Conservation (phyloP, 2,113 vertebrate genomes). For the Halichoeres trimaculatus region DNA sequence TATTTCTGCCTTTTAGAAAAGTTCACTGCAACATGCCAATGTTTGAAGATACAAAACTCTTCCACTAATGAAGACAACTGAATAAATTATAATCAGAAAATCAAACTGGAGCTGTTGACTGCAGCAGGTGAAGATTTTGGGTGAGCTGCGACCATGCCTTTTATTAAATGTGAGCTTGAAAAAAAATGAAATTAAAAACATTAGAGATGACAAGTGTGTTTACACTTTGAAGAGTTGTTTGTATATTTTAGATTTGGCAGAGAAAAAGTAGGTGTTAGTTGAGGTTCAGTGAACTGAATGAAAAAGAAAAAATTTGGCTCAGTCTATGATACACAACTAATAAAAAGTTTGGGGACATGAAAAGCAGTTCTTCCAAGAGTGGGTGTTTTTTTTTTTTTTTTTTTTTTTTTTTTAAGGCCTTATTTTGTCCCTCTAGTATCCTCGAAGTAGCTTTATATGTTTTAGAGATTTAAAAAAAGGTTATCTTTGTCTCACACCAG, state of each 20-base stretch:
- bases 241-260: not conserved
- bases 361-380: not conserved
- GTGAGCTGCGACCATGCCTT: not conserved
- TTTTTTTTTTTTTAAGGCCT: too few species aligned
- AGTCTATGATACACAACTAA: not conserved
- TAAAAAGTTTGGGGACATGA: not conserved
- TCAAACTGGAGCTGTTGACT: not conserved
- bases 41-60: conserved; percentile 34
- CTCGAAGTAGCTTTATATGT: too few species aligned
- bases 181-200: too few species aligned
- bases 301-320: not conserved
- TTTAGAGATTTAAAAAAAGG: too few species aligned
- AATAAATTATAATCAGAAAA: not conserved
- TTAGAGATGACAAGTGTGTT: too few species aligned
- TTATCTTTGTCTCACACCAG: too few species aligned
- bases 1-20: conserved; percentile 12
- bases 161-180: not conserved
- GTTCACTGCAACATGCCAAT: not conserved
- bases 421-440: too few species aligned
- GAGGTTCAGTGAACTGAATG: not conserved
- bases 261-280: not conserved
- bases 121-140: not conserved
- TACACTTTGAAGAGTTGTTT: too few species aligned
- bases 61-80: conserved; percentile 34
- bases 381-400: too few species aligned